phyloP scores from a whole-genome alignment of 2,797 vertebrate genomes.

The Malurus leucopterus region DNA sequence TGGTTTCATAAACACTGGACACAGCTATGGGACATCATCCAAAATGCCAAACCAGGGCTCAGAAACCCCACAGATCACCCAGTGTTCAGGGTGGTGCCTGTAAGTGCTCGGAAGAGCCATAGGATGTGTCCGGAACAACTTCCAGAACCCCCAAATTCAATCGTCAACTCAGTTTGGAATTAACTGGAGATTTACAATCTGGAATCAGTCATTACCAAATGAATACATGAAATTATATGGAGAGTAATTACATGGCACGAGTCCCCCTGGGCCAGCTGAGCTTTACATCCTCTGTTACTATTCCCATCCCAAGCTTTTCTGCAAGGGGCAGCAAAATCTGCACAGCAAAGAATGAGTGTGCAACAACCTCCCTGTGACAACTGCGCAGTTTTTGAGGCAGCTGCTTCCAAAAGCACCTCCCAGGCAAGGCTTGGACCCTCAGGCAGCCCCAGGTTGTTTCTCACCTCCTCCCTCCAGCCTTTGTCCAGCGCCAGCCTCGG shows the following conservation, averaged over 20 bases:
- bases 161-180: accelerated
- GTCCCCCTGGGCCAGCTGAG: accelerated
- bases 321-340: accelerated
- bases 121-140: accelerated
- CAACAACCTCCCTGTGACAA: accelerated
- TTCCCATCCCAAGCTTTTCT: not conserved
- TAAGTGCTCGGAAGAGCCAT: not conserved
- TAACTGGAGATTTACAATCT: not conserved
- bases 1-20: not conserved
- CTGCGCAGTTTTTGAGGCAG: accelerated
- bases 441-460: not conserved
- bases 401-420: not conserved
- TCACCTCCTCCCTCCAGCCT: not conserved
- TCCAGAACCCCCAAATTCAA: not conserved
- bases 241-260: accelerated
- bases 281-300: not conserved
- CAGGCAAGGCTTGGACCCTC: not conserved
- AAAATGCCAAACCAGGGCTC: not conserved
- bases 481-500: not conserved
- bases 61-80: not conserved
- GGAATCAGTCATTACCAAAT: not conserved
- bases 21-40: not conserved
- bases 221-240: not conserved
- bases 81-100: not conserved
- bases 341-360: accelerated